Conservation (phyloP, 2,113 vertebrate genomes). For the Brevimyrus niger region DNA sequence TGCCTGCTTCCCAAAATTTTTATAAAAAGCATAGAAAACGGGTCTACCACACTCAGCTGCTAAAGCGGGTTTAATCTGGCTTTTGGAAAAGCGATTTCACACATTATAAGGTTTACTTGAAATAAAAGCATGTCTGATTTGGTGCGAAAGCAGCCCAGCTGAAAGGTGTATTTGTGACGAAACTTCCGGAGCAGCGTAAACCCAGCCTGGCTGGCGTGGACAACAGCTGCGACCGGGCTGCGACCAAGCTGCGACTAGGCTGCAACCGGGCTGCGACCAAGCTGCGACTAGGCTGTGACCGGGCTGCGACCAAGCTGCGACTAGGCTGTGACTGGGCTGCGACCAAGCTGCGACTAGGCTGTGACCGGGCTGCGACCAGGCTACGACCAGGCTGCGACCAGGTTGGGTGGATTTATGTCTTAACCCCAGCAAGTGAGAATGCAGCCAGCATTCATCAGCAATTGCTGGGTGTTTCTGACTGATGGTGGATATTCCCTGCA, state of each 20-base stretch:
- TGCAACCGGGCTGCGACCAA: too few relatives aligned
- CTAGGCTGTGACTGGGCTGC: too few relatives aligned
- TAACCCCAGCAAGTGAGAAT: neutral
- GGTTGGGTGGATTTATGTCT: neutral
- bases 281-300: too few relatives aligned
- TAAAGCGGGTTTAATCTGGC: neutral
- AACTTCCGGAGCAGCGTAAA: too few relatives aligned
- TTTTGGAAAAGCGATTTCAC: neutral
- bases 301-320: neutral
- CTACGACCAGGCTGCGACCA: too few relatives aligned
- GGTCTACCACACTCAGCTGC: neutral
- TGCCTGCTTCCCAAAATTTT: constrained; percentile 3
- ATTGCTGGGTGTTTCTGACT: neutral
- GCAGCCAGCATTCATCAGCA: neutral
- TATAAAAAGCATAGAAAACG: neutral
- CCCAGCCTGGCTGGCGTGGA: neutral
- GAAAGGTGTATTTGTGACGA: neutral
- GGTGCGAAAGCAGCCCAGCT: neutral
- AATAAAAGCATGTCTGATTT: neutral
- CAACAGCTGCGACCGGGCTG: too few relatives aligned
- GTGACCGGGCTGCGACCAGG: too few relatives aligned
- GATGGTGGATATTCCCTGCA: constrained; percentile 12
- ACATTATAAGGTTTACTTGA: neutral
- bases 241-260: neutral
- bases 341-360: too few relatives aligned